Conservation (phyloP, 2,113 vertebrate genomes). For the Pteropus alecto region DNA sequence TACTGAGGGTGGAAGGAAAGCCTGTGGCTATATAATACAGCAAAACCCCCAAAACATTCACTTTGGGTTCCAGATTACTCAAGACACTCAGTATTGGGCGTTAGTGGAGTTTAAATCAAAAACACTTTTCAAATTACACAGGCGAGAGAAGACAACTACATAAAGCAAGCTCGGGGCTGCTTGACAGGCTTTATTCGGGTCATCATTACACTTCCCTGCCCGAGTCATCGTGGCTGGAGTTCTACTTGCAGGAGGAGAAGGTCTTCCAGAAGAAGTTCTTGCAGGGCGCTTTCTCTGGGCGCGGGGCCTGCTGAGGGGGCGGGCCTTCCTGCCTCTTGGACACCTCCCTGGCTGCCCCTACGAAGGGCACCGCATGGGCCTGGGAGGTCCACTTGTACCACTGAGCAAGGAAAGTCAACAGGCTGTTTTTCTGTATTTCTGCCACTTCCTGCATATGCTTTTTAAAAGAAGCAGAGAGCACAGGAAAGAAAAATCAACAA, state of each 20-base stretch:
- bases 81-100: not conserved
- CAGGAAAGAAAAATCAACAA: not conserved
- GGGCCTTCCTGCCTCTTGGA: conserved; percentile 49
- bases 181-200: conserved; percentile 39
- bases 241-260: conserved; percentile 82
- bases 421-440: conserved; percentile 56
- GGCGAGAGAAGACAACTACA: not conserved
- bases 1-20: not conserved
- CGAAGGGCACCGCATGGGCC: not conserved
- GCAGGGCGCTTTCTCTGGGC: conserved; percentile 70
- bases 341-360: not conserved
- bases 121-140: not conserved
- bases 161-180: not conserved
- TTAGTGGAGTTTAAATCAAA: not conserved
- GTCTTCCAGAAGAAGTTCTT: conserved; percentile 87
- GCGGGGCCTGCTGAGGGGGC: not conserved
- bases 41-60: not conserved
- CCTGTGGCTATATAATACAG: not conserved
- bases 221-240: rapidly evolving
- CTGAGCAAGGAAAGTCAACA: conserved; percentile 71
- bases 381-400: conserved; percentile 68
- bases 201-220: not conserved
- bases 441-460: conserved; percentile 63
- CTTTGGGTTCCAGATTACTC: not conserved
- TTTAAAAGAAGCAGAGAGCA: conserved; percentile 29